These are phyloP conservation scores for Incurvaria masculella DNA, from an alignment of 2,888 invertebrate genomes.

Conservation along the genomic window DNA sequence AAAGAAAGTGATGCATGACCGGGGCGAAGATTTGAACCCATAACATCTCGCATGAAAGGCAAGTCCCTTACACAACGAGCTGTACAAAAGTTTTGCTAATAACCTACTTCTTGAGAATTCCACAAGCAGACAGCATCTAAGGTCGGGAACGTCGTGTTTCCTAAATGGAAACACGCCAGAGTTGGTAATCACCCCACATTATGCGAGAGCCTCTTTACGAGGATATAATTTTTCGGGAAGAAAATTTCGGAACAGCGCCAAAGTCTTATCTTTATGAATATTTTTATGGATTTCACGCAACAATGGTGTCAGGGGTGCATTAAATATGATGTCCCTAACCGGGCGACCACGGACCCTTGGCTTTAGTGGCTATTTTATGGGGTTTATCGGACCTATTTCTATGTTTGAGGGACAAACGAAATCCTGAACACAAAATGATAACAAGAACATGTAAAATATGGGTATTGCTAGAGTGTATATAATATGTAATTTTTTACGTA, in stretches of 20 bases:
- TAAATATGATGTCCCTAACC: not conserved
- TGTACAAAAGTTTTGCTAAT: too few relatives aligned
- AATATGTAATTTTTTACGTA: too few relatives aligned
- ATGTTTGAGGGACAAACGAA: not conserved
- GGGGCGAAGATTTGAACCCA: too few relatives aligned
- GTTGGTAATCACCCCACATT: conserved; percentile 22
- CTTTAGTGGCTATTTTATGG: not conserved
- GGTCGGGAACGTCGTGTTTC: too few relatives aligned
- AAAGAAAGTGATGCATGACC: too few relatives aligned
- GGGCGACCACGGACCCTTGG: not conserved
- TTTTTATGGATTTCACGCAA: conserved; percentile 36
- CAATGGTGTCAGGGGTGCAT: not conserved
- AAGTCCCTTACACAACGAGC: too few relatives aligned
- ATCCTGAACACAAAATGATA: too few relatives aligned
- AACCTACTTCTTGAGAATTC: too few relatives aligned
- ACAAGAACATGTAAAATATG: too few relatives aligned
- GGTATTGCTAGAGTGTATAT: too few relatives aligned
- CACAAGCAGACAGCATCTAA: too few relatives aligned
- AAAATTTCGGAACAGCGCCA: conserved; percentile 32
- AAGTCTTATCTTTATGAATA: conserved; percentile 43
- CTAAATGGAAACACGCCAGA: not conserved
- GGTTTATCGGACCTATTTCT: not conserved
- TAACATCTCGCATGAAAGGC: too few relatives aligned
- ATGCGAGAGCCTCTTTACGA: conserved; percentile 39
- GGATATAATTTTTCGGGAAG: conserved; percentile 38